These are phyloP conservation scores for Aphelenchoides besseyi DNA, from an alignment of 1,140 invertebrate species.

Conservation along the genomic window DNA sequence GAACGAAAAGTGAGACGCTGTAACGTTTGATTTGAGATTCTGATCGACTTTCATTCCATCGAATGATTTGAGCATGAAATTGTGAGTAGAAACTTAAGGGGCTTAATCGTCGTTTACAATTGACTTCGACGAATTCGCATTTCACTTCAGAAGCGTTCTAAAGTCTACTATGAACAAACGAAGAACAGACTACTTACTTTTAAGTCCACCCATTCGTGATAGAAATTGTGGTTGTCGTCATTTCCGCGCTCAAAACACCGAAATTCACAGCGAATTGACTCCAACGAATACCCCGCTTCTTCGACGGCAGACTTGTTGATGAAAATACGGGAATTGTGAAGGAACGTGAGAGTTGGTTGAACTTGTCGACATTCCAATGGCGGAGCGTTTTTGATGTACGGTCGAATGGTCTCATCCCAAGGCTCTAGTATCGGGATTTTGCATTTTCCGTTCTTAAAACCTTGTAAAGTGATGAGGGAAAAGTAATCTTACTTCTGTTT, in stretches of 20 bases:
- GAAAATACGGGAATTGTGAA: conserved; percentile 8
- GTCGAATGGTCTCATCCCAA: conserved; percentile 40
- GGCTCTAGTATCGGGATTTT: conserved; percentile 44
- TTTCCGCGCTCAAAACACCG: conserved; percentile 45
- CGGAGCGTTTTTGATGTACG: conserved; percentile 28
- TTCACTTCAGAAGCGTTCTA: conserved; percentile 33
- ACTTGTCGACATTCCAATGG: conserved; percentile 35
- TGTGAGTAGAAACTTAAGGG: conserved; percentile 21
- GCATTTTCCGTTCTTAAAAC: conserved; percentile 25
- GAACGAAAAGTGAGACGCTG: conserved; percentile 41
- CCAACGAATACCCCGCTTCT: conserved; percentile 27
- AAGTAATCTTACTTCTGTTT: conserved; percentile 16
- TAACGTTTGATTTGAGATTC: neutral
- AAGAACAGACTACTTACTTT: conserved; percentile 30
- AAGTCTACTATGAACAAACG: neutral
- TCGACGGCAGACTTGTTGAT: conserved; percentile 29
- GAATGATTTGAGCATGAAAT: conserved; percentile 41
- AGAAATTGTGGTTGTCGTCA: conserved; percentile 38
- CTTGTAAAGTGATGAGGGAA: neutral
- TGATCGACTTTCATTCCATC: conserved; percentile 12
- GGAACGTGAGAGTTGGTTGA: conserved; percentile 40
- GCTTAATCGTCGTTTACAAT: conserved; percentile 32
- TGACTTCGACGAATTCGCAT: conserved; percentile 53
- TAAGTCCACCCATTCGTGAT: conserved; percentile 38
- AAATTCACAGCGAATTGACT: conserved; percentile 37